Evolutionary conservation across 2,888 invertebrate species (phyloP), one percentile per base, ranked within the genome.

Genomic region (Troilus luridus): DNA sequence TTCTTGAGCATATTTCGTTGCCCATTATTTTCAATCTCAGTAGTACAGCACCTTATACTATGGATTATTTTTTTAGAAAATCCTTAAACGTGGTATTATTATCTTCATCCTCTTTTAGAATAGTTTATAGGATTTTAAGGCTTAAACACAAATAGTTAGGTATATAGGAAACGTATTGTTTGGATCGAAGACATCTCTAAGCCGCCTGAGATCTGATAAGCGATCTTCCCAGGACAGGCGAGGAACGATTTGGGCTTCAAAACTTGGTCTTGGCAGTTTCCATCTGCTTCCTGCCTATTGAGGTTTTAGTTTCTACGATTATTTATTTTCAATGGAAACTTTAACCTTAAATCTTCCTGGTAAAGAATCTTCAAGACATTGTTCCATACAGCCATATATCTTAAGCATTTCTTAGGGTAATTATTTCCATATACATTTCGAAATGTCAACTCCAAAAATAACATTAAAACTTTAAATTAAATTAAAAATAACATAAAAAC

Each of bases 251-350:
- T 85, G 85, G n/a, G 56, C 10, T 85, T 56, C 56, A 54, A n/a
- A 85, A 85, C 85, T 54, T 85, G 17, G 85, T 85, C n/a, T 77
- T 81, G 56, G 56, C 0, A 14, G 0, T 14, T n/a, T 2, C n/a
- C 56, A 85, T 85, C 85, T 85, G 85, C 41, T 56, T 85, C 85
- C 85, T 56, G 85, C 8, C 85, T 85, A 85, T 85, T 85, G 85
- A 85, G 85, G 85, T n/a, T 56, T 58, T 56, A 54, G 85, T 77
- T 77, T 77, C 72, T 41, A 27, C 27, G 27, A 41, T 41, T 77
- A 41, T 77, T 77, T 77, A 77, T 77, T 17, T 41, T 41, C 9
- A 24, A 10, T 72, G 14, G n/a, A 10, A 77, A 27, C 41, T 9
- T 24, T 5, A 41, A 2, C 0, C 72, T 77, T 19, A 27, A 77